These are phyloP conservation scores for Agonopterix heracliana DNA, from an alignment of 2,888 invertebrate species.

Conservation along the genomic window DNA sequence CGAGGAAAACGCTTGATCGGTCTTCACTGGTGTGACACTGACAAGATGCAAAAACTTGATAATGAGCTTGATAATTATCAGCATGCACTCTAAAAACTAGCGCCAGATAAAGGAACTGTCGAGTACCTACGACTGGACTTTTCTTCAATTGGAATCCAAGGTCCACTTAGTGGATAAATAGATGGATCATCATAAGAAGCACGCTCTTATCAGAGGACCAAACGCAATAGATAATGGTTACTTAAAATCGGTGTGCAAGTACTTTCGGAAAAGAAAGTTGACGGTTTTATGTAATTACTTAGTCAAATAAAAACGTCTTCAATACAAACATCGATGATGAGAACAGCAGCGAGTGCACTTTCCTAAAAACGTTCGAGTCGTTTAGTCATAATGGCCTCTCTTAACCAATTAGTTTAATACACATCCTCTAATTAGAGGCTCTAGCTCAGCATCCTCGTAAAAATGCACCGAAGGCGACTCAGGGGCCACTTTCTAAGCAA, in stretches of 20 bases:
- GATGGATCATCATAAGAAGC: too few relatives aligned
- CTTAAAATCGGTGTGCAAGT: neutral
- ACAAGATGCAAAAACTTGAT: too few relatives aligned
- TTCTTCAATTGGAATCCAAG: too few relatives aligned
- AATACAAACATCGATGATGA: neutral
- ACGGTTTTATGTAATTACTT: neutral
- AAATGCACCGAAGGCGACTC: conserved; percentile 46
- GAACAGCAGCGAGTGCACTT: neutral
- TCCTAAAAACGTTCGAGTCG: neutral
- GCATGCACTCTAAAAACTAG: too few relatives aligned
- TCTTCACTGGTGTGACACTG: too few relatives aligned
- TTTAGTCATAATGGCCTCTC: conserved; percentile 11
- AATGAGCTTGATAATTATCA: too few relatives aligned
- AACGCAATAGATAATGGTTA: too few relatives aligned
- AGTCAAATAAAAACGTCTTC: neutral
- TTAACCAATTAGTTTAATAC: conserved; percentile 21
- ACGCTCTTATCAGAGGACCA: too few relatives aligned
- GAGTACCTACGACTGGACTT: too few relatives aligned
- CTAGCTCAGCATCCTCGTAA: conserved; percentile 42
- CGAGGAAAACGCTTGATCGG: too few relatives aligned
- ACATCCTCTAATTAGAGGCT: conserved; percentile 52
- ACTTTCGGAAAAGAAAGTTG: neutral
- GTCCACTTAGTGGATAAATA: too few relatives aligned
- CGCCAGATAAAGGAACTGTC: too few relatives aligned
- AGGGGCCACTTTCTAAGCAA: conserved; percentile 66